Conservation (phyloP, 2,113 vertebrate species). For the Nyctibius bracteatus region DNA sequence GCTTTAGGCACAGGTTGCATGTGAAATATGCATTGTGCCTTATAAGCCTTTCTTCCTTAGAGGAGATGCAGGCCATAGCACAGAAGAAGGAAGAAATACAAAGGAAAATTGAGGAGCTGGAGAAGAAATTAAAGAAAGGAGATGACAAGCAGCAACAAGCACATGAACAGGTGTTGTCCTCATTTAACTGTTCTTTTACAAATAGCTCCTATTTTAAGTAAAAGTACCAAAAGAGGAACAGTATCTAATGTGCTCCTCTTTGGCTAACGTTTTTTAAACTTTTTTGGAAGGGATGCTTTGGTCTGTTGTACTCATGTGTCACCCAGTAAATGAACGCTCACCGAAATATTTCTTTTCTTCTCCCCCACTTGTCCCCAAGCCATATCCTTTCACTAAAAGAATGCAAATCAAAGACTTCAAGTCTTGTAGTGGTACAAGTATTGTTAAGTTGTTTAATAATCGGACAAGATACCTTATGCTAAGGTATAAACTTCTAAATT, state of each 20-base stretch:
- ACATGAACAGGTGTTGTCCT: constrained; percentile 44
- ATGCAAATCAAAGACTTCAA: neutral
- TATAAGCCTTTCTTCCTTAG: constrained; percentile 24
- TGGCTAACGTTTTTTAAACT: neutral
- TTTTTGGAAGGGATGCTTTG: neutral
- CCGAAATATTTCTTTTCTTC: neutral
- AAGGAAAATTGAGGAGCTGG: constrained; percentile 75
- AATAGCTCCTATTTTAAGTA: neutral
- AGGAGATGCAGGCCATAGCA: constrained; percentile 71
- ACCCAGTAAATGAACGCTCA: neutral
- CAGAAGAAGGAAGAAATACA: constrained; percentile 73
- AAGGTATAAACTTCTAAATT: neutral
- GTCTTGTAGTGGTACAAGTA: neutral
- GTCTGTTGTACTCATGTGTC: rapidly evolving
- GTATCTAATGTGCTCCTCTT: neutral
- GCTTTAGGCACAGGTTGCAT: neutral
- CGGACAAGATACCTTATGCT: neutral
- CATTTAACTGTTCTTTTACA: neutral
- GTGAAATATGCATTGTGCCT: neutral
- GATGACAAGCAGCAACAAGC: constrained; percentile 13
- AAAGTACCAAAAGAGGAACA: neutral
- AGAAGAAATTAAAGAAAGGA: constrained; percentile 68
- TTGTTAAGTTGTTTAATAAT: neutral
- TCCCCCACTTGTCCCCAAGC: neutral
- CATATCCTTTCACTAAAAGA: neutral